Percentiles rank a stretch among this genome's conserved stretches.
phyloP scores from a whole-genome alignment of 2,113 vertebrate species.

The Mionectes macconnelli region DNA sequence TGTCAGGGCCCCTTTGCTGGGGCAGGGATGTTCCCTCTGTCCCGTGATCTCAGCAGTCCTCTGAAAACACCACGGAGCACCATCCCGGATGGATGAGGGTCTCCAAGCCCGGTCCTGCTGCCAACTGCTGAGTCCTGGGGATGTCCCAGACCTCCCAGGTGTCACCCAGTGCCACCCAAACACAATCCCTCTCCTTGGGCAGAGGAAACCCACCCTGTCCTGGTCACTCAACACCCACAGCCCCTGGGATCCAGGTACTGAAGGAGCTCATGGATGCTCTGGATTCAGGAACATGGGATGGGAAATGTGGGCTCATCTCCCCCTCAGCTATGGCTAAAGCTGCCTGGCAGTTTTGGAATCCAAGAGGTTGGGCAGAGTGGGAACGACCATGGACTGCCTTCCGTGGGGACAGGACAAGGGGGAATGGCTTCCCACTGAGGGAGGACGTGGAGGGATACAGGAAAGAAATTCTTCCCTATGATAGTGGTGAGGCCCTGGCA shows the following conservation, averaged over 20 bases:
- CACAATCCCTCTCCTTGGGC: not conserved
- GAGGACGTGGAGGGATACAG: not conserved
- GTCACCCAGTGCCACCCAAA: not conserved
- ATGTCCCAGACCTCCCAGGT: not conserved
- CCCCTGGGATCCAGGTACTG: too few species aligned
- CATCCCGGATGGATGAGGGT: not conserved
- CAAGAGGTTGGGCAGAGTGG: not conserved
- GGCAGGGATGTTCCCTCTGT: not conserved
- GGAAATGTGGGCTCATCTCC: not conserved
- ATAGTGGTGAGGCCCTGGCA: accelerated
- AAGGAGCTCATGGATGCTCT: not conserved
- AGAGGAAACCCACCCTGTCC: not conserved
- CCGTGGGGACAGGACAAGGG: not conserved
- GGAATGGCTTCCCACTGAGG: not conserved
- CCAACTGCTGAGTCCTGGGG: not conserved
- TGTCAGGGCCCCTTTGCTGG: not conserved
- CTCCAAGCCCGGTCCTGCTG: not conserved
- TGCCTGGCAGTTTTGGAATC: not conserved
- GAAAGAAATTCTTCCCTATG: accelerated
- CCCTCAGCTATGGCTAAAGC: not conserved
- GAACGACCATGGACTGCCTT: not conserved
- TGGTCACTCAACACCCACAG: too few species aligned
- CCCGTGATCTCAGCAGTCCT: not conserved
- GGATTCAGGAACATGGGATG: not conserved
- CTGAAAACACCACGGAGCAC: not conserved